Percentiles rank a stretch among this genome's conserved stretches.
Evolutionary conservation across 2,888 invertebrate genomes (phyloP).

Genomic region (Mythimna vitellina): DNA sequence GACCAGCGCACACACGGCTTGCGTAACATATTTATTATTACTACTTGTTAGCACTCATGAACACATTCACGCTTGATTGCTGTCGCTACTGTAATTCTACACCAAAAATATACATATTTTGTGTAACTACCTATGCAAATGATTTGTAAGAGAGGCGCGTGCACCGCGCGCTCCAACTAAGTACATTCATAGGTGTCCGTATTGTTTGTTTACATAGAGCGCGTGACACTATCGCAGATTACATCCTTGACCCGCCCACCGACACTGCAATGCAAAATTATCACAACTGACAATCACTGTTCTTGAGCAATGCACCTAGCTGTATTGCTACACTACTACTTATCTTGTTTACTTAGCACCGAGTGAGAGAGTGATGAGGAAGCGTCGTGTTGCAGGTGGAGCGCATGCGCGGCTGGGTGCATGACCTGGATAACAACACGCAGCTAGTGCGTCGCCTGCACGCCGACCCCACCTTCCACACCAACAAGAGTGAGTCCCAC

Average conservation of each 20-base stretch:
- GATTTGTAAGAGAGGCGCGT: slow-evolving; percentile 6
- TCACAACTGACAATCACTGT: slow-evolving; percentile 19
- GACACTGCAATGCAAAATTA: slow-evolving; percentile 4
- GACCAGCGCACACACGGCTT: slow-evolving; percentile 3
- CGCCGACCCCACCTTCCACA: slow-evolving; percentile 90
- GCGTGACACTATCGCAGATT: slow-evolving; percentile 39
- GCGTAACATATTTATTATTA: slow-evolving; percentile 39
- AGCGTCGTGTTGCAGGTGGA: slow-evolving; percentile 80
- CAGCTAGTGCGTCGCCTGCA: slow-evolving; percentile 88
- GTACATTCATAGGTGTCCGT: not conserved
- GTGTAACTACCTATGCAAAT: slow-evolving; percentile 6
- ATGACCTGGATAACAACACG: slow-evolving; percentile 86
- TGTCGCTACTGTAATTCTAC: slow-evolving; percentile 29
- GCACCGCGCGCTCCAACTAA: not conserved
- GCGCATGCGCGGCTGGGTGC: slow-evolving; percentile 87
- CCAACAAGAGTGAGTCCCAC: slow-evolving; percentile 77
- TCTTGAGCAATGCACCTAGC: slow-evolving; percentile 11
- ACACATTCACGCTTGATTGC: slow-evolving; percentile 21
- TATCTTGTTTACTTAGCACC: not conserved
- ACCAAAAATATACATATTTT: slow-evolving; percentile 24
- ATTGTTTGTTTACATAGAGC: slow-evolving; percentile 44
- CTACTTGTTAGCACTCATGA: slow-evolving; percentile 34
- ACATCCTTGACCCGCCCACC: slow-evolving; percentile 36
- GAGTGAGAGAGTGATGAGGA: not conserved
- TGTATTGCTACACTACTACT: not conserved